Conservation (phyloP, 2,888 invertebrate genomes). For the Urechis unicinctus region DNA sequence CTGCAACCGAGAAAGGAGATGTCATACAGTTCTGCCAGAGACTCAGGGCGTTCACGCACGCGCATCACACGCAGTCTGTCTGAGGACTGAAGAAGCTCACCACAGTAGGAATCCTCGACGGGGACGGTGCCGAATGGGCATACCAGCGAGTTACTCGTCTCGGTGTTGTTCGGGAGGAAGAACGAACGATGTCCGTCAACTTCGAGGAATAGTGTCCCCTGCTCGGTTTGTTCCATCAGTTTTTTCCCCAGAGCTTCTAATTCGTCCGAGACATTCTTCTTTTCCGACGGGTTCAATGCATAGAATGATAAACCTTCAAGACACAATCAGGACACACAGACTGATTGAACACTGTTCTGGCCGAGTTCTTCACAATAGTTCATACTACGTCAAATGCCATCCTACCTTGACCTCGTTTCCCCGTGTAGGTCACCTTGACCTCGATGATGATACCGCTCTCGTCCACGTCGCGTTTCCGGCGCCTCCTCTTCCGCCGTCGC, state of each 20-base stretch:
- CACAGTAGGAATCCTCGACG: conserved; percentile 10
- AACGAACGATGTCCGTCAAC: background rate
- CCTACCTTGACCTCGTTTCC: too few relatives aligned
- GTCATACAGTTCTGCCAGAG: too few relatives aligned
- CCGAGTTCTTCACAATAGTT: too few relatives aligned
- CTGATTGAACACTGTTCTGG: too few relatives aligned
- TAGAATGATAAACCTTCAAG: too few relatives aligned
- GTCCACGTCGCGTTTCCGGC: background rate
- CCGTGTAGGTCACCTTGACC: too few relatives aligned
- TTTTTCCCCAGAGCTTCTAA: background rate
- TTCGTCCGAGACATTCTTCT: background rate
- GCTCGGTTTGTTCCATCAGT: background rate
- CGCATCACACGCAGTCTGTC: too few relatives aligned
- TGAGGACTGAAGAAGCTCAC: too few relatives aligned
- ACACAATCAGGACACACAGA: too few relatives aligned
- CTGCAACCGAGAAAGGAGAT: conserved; percentile 2
- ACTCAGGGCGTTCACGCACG: too few relatives aligned
- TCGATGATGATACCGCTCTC: too few relatives aligned
- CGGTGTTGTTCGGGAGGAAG: background rate
- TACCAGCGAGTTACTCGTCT: conserved; percentile 5
- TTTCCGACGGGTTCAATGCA: background rate
- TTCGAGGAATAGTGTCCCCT: background rate
- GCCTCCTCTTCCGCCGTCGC: background rate
- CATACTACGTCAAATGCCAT: too few relatives aligned
- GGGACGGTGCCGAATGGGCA: conserved; percentile 10